Conservation (phyloP, 2,888 invertebrate genomes). For the Nebria salina region DNA sequence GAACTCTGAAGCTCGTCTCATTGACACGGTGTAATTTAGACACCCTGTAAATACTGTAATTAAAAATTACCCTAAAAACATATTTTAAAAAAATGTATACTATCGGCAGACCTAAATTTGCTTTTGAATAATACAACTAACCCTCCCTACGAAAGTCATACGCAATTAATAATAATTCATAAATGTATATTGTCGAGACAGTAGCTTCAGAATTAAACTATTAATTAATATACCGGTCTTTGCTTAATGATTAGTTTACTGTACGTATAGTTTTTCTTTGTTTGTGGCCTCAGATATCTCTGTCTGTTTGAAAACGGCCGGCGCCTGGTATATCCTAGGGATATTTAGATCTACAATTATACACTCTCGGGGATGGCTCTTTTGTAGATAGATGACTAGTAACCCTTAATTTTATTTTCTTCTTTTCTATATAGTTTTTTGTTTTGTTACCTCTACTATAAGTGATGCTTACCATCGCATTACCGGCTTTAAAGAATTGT, state of each 20-base stretch:
- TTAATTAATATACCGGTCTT: constrained; percentile 37
- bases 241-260: constrained; percentile 32
- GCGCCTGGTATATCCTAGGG: constrained; percentile 42
- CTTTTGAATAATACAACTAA: background rate
- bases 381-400: constrained; percentile 40
- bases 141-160: background rate
- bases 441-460: background rate
- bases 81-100: constrained; percentile 24
- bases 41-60: constrained; percentile 52
- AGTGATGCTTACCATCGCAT: background rate
- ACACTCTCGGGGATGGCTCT: constrained; percentile 26
- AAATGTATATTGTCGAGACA: background rate
- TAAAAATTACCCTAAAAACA: constrained; percentile 60
- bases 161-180: background rate
- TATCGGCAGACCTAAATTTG: background rate
- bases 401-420: constrained; percentile 44
- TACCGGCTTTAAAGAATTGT: background rate
- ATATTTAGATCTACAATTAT: constrained; percentile 45
- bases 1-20: constrained; percentile 1
- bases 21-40: constrained; percentile 40
- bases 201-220: constrained; percentile 13
- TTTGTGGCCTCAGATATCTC: background rate
- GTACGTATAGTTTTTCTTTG: constrained; percentile 3
- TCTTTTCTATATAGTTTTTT: background rate
- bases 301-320: constrained; percentile 10